Evolutionary conservation across 2,888 invertebrate genomes (phyloP).

Genomic region (Tetrapedia diversipes): DNA sequence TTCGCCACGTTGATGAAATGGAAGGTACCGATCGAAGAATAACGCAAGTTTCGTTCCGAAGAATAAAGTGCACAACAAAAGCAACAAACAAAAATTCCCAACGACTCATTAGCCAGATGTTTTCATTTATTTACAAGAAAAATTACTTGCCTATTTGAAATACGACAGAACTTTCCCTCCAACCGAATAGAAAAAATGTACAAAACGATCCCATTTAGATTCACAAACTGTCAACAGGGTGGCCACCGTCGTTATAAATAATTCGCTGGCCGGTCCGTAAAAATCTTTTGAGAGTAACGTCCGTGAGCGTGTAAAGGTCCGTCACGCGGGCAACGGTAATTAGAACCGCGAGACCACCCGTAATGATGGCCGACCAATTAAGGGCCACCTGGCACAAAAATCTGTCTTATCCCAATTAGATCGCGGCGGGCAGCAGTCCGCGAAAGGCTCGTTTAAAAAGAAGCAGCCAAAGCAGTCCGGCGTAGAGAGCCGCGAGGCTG

Average conservation of each 20-base stretch:
- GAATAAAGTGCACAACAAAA: too few relatives aligned
- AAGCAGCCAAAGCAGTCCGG: neutral
- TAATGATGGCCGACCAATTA: conserved; percentile 71
- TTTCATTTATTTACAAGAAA: too few relatives aligned
- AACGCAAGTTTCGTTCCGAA: too few relatives aligned
- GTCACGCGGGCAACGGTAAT: conserved; percentile 46
- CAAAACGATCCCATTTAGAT: neutral
- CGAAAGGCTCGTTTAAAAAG: conserved; percentile 21
- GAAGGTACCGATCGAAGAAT: too few relatives aligned
- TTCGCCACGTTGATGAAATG: too few relatives aligned
- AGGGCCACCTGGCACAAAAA: conserved; percentile 67
- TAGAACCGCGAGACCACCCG: conserved; percentile 64
- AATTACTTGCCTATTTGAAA: too few relatives aligned
- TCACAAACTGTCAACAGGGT: neutral
- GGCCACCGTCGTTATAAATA: conserved; percentile 33
- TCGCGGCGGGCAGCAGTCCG: conserved; percentile 38
- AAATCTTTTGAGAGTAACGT: conserved; percentile 21
- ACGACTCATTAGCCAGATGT: too few relatives aligned
- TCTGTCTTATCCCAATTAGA: conserved; percentile 72
- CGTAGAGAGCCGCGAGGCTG: conserved; percentile 16
- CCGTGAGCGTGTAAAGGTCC: conserved; percentile 27
- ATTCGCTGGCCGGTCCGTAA: conserved; percentile 16
- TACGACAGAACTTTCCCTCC: too few relatives aligned
- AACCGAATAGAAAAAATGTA: neutral
- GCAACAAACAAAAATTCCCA: too few relatives aligned